Evolutionary conservation across 2,888 invertebrate genomes (phyloP).

Genomic region (Conchocele bisecta): DNA sequence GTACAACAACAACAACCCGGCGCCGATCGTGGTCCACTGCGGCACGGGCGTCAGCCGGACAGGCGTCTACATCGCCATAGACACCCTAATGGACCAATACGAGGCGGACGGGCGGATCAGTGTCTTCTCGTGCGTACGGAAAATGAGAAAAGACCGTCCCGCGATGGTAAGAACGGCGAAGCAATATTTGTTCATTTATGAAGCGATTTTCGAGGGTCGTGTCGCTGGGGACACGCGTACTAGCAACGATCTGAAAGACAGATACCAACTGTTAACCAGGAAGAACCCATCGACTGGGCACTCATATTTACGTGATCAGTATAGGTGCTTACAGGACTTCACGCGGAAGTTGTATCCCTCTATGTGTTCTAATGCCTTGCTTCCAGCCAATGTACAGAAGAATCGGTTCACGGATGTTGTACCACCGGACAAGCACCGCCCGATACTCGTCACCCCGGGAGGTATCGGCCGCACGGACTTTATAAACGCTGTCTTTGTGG

Average conservation of each 20-base stretch:
- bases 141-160: slow-evolving; percentile 76
- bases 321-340: slow-evolving; percentile 72
- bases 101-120: slow-evolving; percentile 77
- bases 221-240: slow-evolving; percentile 72
- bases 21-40: slow-evolving; percentile 80
- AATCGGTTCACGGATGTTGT: slow-evolving; percentile 78
- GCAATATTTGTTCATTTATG: slow-evolving; percentile 81
- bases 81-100: slow-evolving; percentile 80
- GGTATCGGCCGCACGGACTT: slow-evolving; percentile 74
- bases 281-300: slow-evolving; percentile 72
- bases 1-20: slow-evolving; percentile 55
- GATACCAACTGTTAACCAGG: slow-evolving; percentile 67
- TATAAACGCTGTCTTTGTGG: slow-evolving; percentile 81
- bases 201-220: slow-evolving; percentile 79
- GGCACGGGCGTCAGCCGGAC: slow-evolving; percentile 81
- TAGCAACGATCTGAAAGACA: slow-evolving; percentile 71
- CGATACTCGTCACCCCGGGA: slow-evolving; percentile 66
- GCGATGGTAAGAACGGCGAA: slow-evolving; percentile 80
- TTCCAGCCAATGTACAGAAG: slow-evolving; percentile 71
- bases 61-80: slow-evolving; percentile 80
- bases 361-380: slow-evolving; percentile 66
- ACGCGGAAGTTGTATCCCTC: slow-evolving; percentile 64
- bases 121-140: slow-evolving; percentile 75
- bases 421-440: slow-evolving; percentile 73
- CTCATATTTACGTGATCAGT: slow-evolving; percentile 78